Base-by-base conservation (phyloP, 2,113 vertebrate genomes). In the Montifringilla adamsi region DNA sequence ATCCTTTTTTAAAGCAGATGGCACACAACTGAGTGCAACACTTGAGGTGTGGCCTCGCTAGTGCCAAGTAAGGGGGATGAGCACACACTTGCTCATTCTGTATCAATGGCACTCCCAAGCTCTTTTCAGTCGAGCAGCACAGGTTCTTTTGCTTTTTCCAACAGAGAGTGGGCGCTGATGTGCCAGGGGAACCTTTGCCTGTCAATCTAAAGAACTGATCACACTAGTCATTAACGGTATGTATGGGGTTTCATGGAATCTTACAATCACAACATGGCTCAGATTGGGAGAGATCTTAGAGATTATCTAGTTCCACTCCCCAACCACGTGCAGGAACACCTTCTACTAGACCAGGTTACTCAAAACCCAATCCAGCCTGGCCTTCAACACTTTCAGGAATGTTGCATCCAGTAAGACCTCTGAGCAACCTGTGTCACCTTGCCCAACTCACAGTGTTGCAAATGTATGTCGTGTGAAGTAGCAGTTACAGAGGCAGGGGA, bases 391-490 rank as follows among this genome's bases (percentile, higher is more conserved):
- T 68, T 47, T 2, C 33, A 53, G 28, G 6, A 33, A 21, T n/a
- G 46, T 33, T 24, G 16, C 13, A 30, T n/a, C 52, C 68, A 67
- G 1, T 33, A 59, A 6, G 47, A 28, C 21, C 10, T 31, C 31
- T 15, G 50, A 64, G 27, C 44, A 23, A 15, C 59, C 22, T 11
- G 18, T 11, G 33, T 31, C 27, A 2, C 26, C 35, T 28, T 43
- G 39, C 55, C 11, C 19, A 26, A 0, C 37, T 9, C 22, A 1
- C 13, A 10, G 26, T 1, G 2, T 1, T 8, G 35, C 4, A 5
- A 11, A 1, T 3, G 5, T 7, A 3, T 26, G 13, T 13, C 9
- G 1, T 7, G 20, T 12, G 35, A n/a, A 62, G 53, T 60, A 18
- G 53, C 27, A 4, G 35, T 24, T 21, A 28, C 3, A 13, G n/a